Conservation (phyloP, 1,140 invertebrate species). For the Paralvinella palmiformis region DNA sequence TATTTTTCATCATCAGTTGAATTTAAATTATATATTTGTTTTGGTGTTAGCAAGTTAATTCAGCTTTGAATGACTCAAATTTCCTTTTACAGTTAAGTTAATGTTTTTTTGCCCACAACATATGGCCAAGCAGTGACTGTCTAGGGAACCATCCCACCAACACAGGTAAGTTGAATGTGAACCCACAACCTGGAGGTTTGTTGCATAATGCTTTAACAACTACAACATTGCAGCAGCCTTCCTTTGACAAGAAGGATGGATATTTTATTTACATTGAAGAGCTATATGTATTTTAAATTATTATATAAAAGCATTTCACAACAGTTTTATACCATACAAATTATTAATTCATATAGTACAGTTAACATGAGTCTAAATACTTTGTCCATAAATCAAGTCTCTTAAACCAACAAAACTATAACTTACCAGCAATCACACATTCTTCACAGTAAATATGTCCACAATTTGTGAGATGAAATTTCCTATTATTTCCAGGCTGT, state of each 20-base stretch:
- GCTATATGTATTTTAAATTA: background rate
- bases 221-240: too few species aligned
- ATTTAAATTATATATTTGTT: too few species aligned
- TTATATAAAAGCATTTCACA: background rate
- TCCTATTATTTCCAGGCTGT: constrained; percentile 1
- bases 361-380: background rate
- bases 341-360: background rate
- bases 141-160: too few species aligned
- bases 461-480: constrained; percentile 12
- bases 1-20: too few species aligned
- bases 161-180: too few species aligned
- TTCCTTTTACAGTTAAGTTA: too few species aligned
- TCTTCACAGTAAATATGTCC: constrained; percentile 14
- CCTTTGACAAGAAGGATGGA: background rate
- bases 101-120: too few species aligned
- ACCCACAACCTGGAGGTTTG: too few species aligned
- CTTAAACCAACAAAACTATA: background rate
- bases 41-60: too few species aligned
- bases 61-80: too few species aligned
- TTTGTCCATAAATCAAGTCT: background rate
- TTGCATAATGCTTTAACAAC: too few species aligned
- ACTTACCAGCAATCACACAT: constrained; percentile 5
- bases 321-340: background rate
- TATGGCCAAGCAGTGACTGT: too few species aligned
- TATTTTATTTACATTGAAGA: background rate